Evolutionary conservation across 2,888 invertebrate genomes (phyloP).

Genomic region (Drosophila atroscutellata): DNA sequence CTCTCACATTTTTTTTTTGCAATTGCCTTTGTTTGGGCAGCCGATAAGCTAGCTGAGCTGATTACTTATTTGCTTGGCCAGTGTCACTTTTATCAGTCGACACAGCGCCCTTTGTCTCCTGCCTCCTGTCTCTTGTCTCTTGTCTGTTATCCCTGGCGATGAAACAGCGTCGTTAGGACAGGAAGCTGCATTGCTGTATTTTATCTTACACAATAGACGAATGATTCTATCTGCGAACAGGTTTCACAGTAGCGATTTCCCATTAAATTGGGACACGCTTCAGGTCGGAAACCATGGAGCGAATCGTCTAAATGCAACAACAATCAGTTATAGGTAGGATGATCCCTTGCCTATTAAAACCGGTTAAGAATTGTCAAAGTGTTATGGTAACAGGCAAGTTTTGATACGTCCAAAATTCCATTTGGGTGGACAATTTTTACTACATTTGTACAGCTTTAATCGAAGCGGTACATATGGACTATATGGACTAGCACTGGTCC

Average conservation of each 20-base stretch:
- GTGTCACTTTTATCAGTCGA: slow-evolving; percentile 30
- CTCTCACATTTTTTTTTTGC: slow-evolving; percentile 30
- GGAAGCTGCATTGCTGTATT: slow-evolving; percentile 25
- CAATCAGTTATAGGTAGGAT: not conserved
- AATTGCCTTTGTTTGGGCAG: slow-evolving; percentile 52
- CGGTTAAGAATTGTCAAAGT: not conserved
- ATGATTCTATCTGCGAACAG: slow-evolving; percentile 27
- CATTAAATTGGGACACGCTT: slow-evolving; percentile 1
- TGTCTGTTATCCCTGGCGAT: slow-evolving; percentile 14
- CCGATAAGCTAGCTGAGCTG: slow-evolving; percentile 59
- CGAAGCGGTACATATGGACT: not conserved
- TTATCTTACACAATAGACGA: slow-evolving; percentile 21
- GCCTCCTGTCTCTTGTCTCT: not conserved
- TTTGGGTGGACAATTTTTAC: not conserved
- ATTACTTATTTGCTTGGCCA: slow-evolving; percentile 53
- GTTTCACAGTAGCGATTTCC: slow-evolving; percentile 5
- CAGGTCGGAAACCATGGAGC: not conserved
- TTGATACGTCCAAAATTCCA: not conserved
- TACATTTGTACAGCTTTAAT: not conserved
- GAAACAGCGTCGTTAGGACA: slow-evolving; percentile 11
- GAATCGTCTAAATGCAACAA: not conserved
- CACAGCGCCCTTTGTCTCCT: not conserved
- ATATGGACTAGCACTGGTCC: not conserved
- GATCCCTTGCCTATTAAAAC: not conserved
- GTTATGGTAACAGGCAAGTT: not conserved